Percentiles rank a stretch among this genome's conserved stretches.
phyloP scores from a whole-genome alignment of 2,888 invertebrate species.

The Antheraea assamensis region DNA sequence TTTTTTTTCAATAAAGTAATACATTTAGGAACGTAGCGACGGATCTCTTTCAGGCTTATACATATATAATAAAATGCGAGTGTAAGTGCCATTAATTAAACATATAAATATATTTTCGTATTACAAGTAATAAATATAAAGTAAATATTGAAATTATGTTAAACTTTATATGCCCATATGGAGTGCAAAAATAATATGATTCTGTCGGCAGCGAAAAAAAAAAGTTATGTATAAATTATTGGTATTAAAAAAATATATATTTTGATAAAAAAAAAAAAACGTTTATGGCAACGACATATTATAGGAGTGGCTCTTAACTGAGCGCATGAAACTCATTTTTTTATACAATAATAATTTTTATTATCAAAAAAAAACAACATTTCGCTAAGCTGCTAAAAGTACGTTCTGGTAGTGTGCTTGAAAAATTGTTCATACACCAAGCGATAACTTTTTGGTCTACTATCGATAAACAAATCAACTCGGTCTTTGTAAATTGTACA shows the following conservation, averaged over 20 bases:
- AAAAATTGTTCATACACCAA: neutral
- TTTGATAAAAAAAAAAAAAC: conserved; percentile 11
- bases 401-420: neutral
- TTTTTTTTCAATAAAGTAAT: conserved; percentile 1
- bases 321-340: neutral
- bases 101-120: conserved; percentile 75
- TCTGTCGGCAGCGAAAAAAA: conserved; percentile 43
- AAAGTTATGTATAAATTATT: conserved; percentile 9
- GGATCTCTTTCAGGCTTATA: conserved; percentile 8
- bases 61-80: conserved; percentile 22
- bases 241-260: conserved; percentile 16
- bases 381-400: neutral
- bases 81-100: conserved; percentile 75
- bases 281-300: neutral
- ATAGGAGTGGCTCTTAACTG: neutral
- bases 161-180: conserved; percentile 14
- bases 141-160: conserved; percentile 24
- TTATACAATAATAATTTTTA: neutral
- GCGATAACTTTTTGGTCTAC: neutral
- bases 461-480: conserved; percentile 24
- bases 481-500: conserved; percentile 56
- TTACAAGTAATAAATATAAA: conserved; percentile 54
- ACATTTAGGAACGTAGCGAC: neutral
- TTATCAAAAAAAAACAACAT: neutral
- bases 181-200: conserved; percentile 30